Percentiles rank a stretch among this genome's conserved stretches.
Evolutionary conservation across 2,113 vertebrate species (phyloP).

Genomic region (human): GRCh38 chr5:39399501-39400000

Average conservation of each 20-base stretch:
- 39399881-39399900: not conserved
- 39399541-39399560: not conserved
- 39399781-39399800: not conserved
- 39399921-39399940: not conserved
- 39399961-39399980: not conserved
- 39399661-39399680: conserved; percentile 61
- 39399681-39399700: conserved; percentile 46
- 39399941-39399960: not conserved
- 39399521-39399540: conserved; percentile 1
- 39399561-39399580: conserved; percentile 40
- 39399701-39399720: conserved; percentile 5
- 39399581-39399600: conserved; percentile 33
- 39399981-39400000: not conserved
- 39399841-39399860: not conserved
- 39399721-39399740: conserved; percentile 46
- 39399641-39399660: conserved; percentile 10
- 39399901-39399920: not conserved
- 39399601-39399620: conserved; percentile 17
- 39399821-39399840: not conserved
- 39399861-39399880: not conserved
- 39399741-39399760: conserved; percentile 43
- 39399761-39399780: conserved; percentile 20
- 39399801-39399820: not conserved
- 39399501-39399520: not conserved
- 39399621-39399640: conserved; percentile 41